Conservation (phyloP, 2,113 vertebrate genomes). For the Taxidea taxus region DNA sequence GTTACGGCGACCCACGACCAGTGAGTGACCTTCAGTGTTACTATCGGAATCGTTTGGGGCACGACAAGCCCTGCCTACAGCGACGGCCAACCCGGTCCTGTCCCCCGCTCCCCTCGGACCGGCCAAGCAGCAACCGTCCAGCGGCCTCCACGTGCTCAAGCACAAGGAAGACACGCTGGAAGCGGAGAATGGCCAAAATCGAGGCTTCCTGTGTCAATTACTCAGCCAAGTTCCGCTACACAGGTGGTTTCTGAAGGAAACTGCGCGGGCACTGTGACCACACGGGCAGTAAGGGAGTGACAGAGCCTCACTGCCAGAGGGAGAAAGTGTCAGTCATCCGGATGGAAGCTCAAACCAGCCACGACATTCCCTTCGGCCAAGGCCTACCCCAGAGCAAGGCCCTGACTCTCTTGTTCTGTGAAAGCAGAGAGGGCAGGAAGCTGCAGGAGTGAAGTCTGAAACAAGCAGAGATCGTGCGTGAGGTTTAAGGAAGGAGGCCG, state of each 20-base stretch:
- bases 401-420: background rate
- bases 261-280: fast-evolving
- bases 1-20: background rate
- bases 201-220: background rate
- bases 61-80: background rate
- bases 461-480: fast-evolving
- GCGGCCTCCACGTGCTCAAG: background rate
- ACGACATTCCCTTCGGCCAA: too few relatives aligned
- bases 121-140: background rate
- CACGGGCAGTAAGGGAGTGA: background rate
- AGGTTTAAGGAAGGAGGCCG: background rate
- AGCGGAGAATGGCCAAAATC: background rate
- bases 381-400: too few relatives aligned
- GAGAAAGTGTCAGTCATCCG: background rate
- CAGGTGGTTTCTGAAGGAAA: background rate
- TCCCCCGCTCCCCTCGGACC: background rate
- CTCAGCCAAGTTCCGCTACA: background rate
- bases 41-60: background rate
- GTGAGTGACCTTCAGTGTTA: background rate
- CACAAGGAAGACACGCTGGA: fast-evolving
- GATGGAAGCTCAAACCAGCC: background rate
- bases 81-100: background rate
- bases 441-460: background rate
- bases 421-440: background rate
- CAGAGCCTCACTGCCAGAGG: background rate